Base-by-base conservation (phyloP, 2,797 vertebrate genomes). In the Iguana delicatissima region DNA sequence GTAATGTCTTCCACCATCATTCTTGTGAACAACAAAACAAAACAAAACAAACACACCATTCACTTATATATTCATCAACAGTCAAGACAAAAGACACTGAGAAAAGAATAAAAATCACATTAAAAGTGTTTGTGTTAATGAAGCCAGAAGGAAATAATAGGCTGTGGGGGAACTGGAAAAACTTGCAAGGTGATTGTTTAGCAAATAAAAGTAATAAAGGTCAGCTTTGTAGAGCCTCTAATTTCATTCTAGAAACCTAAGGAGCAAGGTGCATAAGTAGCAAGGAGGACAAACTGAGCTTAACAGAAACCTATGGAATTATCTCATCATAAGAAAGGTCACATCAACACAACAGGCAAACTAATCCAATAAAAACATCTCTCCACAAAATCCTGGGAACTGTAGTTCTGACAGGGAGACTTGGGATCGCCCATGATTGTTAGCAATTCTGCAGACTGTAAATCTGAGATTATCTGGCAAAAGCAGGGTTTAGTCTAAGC, bases 121-220 rank as follows among this genome's bases (percentile, higher is more conserved):
- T 85, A 57, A 95, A 91, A 90, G 88, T 59, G 73, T 0, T 62
- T 91, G 57, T 91, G 92, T 88, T 87, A 94, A 94, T 92, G 64
- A 95, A 95, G 92, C 9, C 82, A 62, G 5, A 88, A 86, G 74
- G 55, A 92, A 88, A 73, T 13, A 82, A 94, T 81, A 84, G 55
- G 76, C 38, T 29, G 12, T 89, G 24, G 64, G 82, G 80, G 81
- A 84, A 93, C 84, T 77, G 74, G 93, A 92, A 96, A 96, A 95
- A 86, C 46, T 80, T 89, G 92, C 74, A 94, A 89, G 90, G 92
- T 77, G 24, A 42, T 80, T 26, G 32, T 91, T 89, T 77, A 57
- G 87, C 90, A 93, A 96, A 94, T 88, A 92, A 92, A 93, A 87
- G 85, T 92, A 95, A 96, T 95, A 96, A 97, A 96, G 90, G 89